These are phyloP conservation scores for Zoanthus gigantus DNA, from an alignment of 92 coral and sea anemone species.

Conservation along the genomic window DNA sequence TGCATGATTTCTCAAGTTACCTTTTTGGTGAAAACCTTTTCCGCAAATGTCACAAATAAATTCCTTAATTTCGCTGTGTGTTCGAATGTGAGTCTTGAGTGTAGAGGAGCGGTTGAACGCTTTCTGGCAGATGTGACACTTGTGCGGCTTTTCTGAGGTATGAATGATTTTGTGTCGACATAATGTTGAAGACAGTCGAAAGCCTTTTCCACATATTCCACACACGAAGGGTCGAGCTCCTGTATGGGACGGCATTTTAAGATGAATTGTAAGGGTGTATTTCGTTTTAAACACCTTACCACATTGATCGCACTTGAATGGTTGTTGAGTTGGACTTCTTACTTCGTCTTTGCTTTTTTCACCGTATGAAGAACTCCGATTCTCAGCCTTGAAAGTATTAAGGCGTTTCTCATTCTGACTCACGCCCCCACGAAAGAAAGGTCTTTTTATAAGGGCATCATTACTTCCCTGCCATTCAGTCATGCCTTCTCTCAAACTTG, in stretches of 20 bases:
- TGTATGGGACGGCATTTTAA: constrained; percentile 98
- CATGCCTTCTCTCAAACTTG: neutral
- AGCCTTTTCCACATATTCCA: constrained; percentile 98
- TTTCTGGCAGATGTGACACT: constrained; percentile 92
- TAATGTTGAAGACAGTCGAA: constrained; percentile 95
- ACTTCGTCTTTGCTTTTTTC: neutral
- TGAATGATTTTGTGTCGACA: constrained; percentile 99
- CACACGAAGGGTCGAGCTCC: constrained; percentile 99
- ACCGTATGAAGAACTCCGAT: neutral
- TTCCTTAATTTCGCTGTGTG: constrained; percentile 93
- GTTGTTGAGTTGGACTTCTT: constrained; percentile 52
- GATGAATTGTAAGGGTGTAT: constrained; percentile 96
- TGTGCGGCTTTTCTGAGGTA: constrained; percentile 96
- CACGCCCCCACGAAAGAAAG: neutral
- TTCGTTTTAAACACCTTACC: constrained; percentile 98
- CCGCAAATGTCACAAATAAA: constrained; percentile 91
- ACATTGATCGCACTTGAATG: constrained; percentile 93
- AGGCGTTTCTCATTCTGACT: neutral
- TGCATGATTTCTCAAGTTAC: constrained; percentile 96
- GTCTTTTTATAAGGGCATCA: neutral
- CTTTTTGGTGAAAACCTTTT: constrained; percentile 99
- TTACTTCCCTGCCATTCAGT: neutral
- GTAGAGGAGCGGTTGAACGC: constrained; percentile 99
- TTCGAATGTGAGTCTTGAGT: constrained; percentile 96
- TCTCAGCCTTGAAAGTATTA: neutral